Evolutionary conservation across 2,888 invertebrate genomes (phyloP).

Genomic region (Epistrophe eligans): DNA sequence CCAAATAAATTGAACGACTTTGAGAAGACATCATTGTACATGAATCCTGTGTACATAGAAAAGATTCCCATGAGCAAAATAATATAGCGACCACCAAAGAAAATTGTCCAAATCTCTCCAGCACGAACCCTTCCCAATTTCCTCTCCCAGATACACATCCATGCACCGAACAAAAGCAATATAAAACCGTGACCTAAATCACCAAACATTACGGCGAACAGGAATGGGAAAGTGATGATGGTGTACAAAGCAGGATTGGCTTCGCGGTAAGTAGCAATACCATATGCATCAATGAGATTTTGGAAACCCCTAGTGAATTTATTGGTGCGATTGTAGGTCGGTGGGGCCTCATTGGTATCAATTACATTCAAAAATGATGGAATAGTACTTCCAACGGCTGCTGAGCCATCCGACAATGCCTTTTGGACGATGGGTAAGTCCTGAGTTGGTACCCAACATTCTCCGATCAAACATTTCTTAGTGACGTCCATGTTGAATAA

Average conservation of each 20-base stretch:
- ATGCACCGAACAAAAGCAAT: conserved; percentile 91
- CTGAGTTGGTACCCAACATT: conserved; percentile 93
- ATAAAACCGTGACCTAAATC: conserved; percentile 94
- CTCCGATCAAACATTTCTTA: conserved; percentile 95
- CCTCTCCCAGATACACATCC: conserved; percentile 93
- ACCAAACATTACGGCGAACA: conserved; percentile 97
- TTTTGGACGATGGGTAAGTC: conserved; percentile 91
- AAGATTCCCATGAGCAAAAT: conserved; percentile 98
- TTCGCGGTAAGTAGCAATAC: conserved; percentile 94
- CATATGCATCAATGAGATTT: conserved; percentile 95
- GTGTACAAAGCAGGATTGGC: conserved; percentile 95
- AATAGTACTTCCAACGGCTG: conserved; percentile 94
- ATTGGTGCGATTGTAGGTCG: conserved; percentile 94
- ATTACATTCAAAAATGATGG: conserved; percentile 97
- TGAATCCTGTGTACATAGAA: conserved; percentile 98
- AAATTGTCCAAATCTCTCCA: conserved; percentile 98
- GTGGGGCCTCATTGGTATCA: conserved; percentile 92
- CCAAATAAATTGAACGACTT: conserved; percentile 98
- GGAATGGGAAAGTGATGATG: conserved; percentile 95
- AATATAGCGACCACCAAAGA: conserved; percentile 99
- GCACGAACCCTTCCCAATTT: conserved; percentile 88
- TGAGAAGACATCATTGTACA: conserved; percentile 99
- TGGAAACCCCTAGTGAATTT: conserved; percentile 94
- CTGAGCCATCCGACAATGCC: conserved; percentile 93
- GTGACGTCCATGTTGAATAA: conserved; percentile 96